These are phyloP conservation scores for Heterodera schachtii DNA, from an alignment of 1,140 invertebrate species.

Conservation along the genomic window DNA sequence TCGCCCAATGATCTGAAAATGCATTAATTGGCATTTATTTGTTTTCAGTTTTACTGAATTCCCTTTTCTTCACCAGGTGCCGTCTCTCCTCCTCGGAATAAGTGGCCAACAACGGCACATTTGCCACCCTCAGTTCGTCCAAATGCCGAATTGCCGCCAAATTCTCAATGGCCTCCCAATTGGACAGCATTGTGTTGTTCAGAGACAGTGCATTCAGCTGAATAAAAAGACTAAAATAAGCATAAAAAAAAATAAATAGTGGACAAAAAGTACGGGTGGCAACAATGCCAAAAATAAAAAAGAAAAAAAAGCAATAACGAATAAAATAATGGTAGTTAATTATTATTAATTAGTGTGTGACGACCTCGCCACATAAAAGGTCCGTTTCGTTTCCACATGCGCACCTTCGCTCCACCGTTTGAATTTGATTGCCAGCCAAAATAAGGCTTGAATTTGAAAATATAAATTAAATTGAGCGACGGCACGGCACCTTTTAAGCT, in stretches of 20 bases:
- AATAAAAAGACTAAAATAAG: not conserved
- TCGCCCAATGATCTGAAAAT: conserved; percentile 36
- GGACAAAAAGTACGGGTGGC: too few relatives aligned
- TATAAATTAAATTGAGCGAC: not conserved
- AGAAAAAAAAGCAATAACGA: too few relatives aligned
- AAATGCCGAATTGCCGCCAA: conserved; percentile 21
- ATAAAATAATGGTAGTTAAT: too few relatives aligned
- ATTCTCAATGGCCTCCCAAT: conserved; percentile 38
- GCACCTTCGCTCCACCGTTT: not conserved
- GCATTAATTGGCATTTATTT: not conserved
- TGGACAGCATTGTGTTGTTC: conserved; percentile 22
- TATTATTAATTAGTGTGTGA: too few relatives aligned
- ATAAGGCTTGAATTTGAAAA: conserved; percentile 13
- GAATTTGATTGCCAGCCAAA: conserved; percentile 18
- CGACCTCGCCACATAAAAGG: conserved; percentile 8
- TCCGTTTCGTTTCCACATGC: conserved; percentile 13
- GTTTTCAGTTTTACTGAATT: not conserved
- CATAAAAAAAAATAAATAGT: too few relatives aligned
- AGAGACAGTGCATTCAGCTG: conserved; percentile 16
- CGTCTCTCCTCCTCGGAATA: conserved; percentile 23
- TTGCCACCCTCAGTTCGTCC: conserved; percentile 29
- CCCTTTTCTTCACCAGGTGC: not conserved
- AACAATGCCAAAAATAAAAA: too few relatives aligned
- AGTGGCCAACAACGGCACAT: conserved; percentile 29
- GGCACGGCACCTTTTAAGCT: conserved; percentile 13